Evolutionary conservation across 2,888 invertebrate genomes (phyloP).

Genomic region (Diaphora mendica): DNA sequence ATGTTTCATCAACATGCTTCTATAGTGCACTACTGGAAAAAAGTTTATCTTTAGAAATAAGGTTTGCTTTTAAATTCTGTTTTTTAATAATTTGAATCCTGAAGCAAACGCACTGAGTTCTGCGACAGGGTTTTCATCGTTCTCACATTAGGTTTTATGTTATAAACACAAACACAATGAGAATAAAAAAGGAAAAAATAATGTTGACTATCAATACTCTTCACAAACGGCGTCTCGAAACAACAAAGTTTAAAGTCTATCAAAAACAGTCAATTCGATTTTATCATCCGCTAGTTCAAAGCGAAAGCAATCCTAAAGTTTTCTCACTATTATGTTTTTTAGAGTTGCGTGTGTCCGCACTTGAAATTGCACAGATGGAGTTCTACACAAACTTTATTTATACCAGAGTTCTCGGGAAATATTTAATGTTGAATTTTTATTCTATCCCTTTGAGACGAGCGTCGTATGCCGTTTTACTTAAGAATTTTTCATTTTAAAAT

Average conservation of each 20-base stretch:
- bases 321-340: slow-evolving; percentile 53
- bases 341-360: slow-evolving; percentile 48
- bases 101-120: too few relatives aligned
- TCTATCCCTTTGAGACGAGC: slow-evolving; percentile 57
- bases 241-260: slow-evolving; percentile 41
- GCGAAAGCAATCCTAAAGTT: slow-evolving; percentile 57
- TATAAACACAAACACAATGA: too few relatives aligned
- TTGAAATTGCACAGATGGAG: slow-evolving; percentile 54
- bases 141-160: too few relatives aligned
- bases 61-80: too few relatives aligned
- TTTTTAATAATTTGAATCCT: too few relatives aligned
- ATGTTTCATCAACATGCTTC: too few relatives aligned
- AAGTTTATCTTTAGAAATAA: too few relatives aligned
- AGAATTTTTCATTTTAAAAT: slow-evolving; percentile 67
- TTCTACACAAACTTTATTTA: slow-evolving; percentile 71
- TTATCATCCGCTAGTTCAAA: slow-evolving; percentile 41
- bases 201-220: too few relatives aligned
- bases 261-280: slow-evolving; percentile 47
- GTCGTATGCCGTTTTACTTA: slow-evolving; percentile 54
- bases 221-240: slow-evolving; percentile 32
- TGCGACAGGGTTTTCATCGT: too few relatives aligned
- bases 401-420: slow-evolving; percentile 70
- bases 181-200: too few relatives aligned
- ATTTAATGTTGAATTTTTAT: slow-evolving; percentile 79
- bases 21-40: too few relatives aligned